These are phyloP conservation scores for Heteromyza rotundicornis DNA, from an alignment of 2,888 invertebrate species.

Conservation along the genomic window DNA sequence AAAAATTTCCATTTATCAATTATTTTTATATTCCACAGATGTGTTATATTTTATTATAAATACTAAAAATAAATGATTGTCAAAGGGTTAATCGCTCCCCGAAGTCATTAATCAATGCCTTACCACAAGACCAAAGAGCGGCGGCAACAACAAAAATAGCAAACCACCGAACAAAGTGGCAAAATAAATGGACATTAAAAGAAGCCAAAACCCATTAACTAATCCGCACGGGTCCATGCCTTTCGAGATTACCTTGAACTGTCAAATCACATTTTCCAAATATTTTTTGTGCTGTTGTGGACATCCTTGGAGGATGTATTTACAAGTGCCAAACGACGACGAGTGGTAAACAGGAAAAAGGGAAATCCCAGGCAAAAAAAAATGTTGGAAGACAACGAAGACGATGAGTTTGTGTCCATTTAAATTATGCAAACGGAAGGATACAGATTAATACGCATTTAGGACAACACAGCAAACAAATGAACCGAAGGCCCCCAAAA, in stretches of 20 bases:
- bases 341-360: neutral
- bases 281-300: too few species aligned
- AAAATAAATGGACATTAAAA: neutral
- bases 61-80: too few species aligned
- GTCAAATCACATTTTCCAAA: neutral
- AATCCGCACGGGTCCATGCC: neutral
- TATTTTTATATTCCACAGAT: too few species aligned
- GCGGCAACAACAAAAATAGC: too few species aligned
- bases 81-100: too few species aligned
- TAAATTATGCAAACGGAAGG: neutral
- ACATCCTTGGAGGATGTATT: neutral
- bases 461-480: neutral
- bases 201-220: neutral
- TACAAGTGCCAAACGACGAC: neutral
- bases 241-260: neutral
- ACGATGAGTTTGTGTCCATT: constrained; percentile 4
- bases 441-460: constrained; percentile 2
- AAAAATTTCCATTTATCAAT: too few species aligned
- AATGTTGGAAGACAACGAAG: neutral
- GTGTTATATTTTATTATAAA: too few species aligned
- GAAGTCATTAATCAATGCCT: too few species aligned
- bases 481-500: too few species aligned
- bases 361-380: too few species aligned
- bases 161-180: too few species aligned
- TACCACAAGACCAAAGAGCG: too few species aligned